Evolutionary conservation across 2,113 vertebrate genomes (phyloP), one percentile per base, ranked within the genome.

Genomic region (Silurus glanis): DNA sequence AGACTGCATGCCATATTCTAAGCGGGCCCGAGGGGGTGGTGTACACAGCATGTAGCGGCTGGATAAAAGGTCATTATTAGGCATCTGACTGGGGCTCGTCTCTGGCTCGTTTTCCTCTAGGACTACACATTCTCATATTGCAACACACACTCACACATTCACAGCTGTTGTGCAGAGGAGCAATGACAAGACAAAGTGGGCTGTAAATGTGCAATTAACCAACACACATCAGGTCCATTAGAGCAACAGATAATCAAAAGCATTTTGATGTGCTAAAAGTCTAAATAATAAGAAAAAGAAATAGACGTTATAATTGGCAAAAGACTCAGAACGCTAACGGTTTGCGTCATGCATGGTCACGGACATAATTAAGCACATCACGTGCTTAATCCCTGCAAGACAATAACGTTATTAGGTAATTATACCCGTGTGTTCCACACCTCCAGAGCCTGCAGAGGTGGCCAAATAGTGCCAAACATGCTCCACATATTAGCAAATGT

Each of bases 401-500:
- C 55, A 81, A 59, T 5, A 75, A 25, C 76, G 64, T 78, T 83
- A 87, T 58, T 79, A 49, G 72, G 21, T 13, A 56, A 83, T 79
- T 87, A 83, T 16, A 78, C 72, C 12, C 0, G 81, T 58, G 37
- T 53, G 83, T 64, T 62, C 58, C 23, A 75, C 37, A 12, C 23
- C 19, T 9, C 12, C 55, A 19, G 47, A 6, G 58, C 49, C 67
- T 80, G 58, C 23, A 49, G 74, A 58, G 51, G 76, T 37, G 79
- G 66, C 16, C 55, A 69, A 69, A 61, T 8, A 59, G 25, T 62
- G 58, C 37, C 80, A 69, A 19, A 9, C 86, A 90, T 58, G 86
- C 28, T 37, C 75, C 88, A 86, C 79, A 90, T 87, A 93, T 80
- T 90, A 92, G 89, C 25, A 89, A 92, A 91, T 88, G 89, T 89